Base-by-base conservation (phyloP, 2,888 invertebrate genomes). In the Digitonthophagus gazella region DNA sequence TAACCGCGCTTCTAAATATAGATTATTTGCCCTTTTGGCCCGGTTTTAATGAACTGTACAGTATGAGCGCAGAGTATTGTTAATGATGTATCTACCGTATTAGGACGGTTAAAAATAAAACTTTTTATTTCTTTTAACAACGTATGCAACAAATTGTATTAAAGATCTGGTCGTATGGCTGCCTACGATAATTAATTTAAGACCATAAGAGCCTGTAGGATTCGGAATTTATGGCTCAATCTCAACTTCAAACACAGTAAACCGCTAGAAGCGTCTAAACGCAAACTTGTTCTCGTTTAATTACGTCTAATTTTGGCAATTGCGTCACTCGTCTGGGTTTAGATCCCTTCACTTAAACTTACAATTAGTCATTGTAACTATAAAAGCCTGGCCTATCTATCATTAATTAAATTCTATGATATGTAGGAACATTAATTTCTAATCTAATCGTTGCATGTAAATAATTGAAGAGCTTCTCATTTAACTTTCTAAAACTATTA, bases 171-270 rank as follows among this genome's bases (percentile, higher is more conserved):
- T 44, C 28, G 8, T 44, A 11, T 61, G 16, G 18, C 18, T 61
- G 1, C 18, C 11, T 18, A 14, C 8, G 18, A 5, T 18, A 61
- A 61, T 61, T 61, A 64, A 19, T 44, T 65, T 19, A 44, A 28
- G 44, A 64, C 15, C 16, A n/a, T 55, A 55, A 65, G 14, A 15
- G 54, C 19, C 55, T 19, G 54, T 15, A 64, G 19, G 65, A 8
- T 14, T 55, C 55, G 3, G 54, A 6, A 65, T 54, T 15, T 58
- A 58, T 58, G 66, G 58, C 66, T 58, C 56, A 66, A 22, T 56
- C 20, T 15, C 16, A 28, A 66, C 22, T 55, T 66, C 57, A 20
- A 15, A 54, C 22, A 67, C 64, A 67, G 28, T 44, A 44, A 44
- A 44, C 28, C 28, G 28, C 28, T 2, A 44, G 28, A 44, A 44